Percentiles rank a stretch among this genome's conserved stretches.
Evolutionary conservation across 1,140 invertebrate species (phyloP).

Genomic region (Dreissena polymorpha): DNA sequence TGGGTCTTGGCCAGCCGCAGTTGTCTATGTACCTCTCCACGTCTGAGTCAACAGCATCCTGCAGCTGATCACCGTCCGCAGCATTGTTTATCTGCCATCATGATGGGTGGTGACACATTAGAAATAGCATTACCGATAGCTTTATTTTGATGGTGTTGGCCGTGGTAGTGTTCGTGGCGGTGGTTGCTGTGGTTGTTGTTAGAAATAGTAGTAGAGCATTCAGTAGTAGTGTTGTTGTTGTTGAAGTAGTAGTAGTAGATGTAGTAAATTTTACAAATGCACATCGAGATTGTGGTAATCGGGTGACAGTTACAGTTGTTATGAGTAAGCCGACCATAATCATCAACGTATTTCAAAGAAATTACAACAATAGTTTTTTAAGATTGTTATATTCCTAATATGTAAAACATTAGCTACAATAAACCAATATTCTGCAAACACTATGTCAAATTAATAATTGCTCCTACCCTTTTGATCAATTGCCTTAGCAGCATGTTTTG

Average conservation of each 20-base stretch:
- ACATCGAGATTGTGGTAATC: no score
- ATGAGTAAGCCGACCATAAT: no score
- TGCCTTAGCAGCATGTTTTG: conserved; percentile 49
- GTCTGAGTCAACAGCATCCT: conserved; percentile 53
- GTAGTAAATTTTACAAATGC: no score
- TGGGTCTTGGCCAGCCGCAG: conserved; percentile 56
- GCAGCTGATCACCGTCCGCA: conserved; percentile 44
- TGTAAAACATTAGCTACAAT: neutral
- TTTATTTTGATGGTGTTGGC: no score
- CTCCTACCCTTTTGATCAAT: conserved; percentile 48
- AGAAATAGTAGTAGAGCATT: no score
- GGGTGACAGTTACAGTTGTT: no score
- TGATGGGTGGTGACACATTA: neutral
- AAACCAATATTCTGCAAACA: neutral
- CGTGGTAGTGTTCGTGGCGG: no score
- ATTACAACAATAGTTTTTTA: neutral
- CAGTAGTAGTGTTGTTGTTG: no score
- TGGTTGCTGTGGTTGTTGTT: no score
- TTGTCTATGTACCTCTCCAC: conserved; percentile 57
- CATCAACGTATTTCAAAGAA: no score
- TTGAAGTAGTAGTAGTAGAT: no score
- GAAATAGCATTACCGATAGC: no score
- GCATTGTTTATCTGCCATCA: conserved; percentile 51
- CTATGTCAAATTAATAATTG: neutral
- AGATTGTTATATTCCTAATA: neutral